Base-by-base conservation (phyloP, 2,113 vertebrate species). In the Elgaria multicarinata region DNA sequence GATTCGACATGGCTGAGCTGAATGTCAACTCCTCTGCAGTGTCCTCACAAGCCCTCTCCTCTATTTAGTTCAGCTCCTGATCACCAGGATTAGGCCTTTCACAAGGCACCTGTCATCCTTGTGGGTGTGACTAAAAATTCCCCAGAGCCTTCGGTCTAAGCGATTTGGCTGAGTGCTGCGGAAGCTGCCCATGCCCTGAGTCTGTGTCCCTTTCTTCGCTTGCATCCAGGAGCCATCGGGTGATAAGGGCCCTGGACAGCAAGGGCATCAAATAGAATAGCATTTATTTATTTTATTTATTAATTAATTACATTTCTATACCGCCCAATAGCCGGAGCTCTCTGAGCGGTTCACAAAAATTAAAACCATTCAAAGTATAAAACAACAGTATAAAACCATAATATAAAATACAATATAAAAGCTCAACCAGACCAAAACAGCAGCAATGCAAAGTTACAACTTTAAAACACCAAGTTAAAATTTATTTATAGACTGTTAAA, bases 11-110 rank as follows among this genome's bases (percentile, higher is more conserved):
- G 36, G 46, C 33, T 6, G 0, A 4, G 1, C 71, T 69, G 55
- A 20, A 76, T 4, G 71, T 36, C 42, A 26, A 39, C 22, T 80
- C 3, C 0, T 0, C 0, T 46, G 28, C 75, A 5, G 77, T 87
- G 86, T 80, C 86, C 66, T 87, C n/a, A 53, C n/a, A 87, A 42
- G 86, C 46, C 10, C 79, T 24, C 22, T 33, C 31, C n/a, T 0
- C 28, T 72, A 62, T 82, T 58, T 22, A 78, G 39, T 50, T 39
- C 80, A 79, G 44, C 26, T 0, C 20, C n/a, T 16, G 12, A 14
- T 39, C 69, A 1, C 1, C 18, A 36, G 82, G n/a, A 64, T 53
- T 62, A 89, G 28, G 71, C 6, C 24, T 42, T 87, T 58, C 64
- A 39, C 24, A 8, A 36, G 78, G 50, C 77, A 55, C 39, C 66